Conservation (phyloP, 2,797 vertebrate species). For the Pseudochirops corinnae region DNA sequence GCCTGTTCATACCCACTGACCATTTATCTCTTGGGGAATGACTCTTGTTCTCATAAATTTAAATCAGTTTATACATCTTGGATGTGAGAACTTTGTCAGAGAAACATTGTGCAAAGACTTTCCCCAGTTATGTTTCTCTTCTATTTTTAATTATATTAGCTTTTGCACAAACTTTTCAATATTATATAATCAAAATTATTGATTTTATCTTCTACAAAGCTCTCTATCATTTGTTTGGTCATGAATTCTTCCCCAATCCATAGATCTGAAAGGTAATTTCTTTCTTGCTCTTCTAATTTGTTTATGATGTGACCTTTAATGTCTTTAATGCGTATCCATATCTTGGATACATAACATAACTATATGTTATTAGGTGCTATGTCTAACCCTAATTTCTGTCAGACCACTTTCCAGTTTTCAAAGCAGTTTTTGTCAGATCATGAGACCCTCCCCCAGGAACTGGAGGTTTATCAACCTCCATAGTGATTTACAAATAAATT, state of each 20-base stretch:
- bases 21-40: neutral
- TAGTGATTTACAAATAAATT: neutral
- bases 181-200: neutral
- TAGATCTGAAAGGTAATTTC: neutral
- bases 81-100: neutral
- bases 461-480: neutral
- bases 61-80: neutral
- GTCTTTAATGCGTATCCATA: too few species aligned
- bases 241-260: neutral
- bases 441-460: neutral
- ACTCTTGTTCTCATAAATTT: neutral
- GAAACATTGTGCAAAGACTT: neutral
- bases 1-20: neutral
- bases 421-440: neutral
- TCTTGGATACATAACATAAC: too few species aligned
- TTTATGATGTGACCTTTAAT: neutral
- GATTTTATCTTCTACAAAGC: neutral
- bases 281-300: neutral
- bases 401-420: neutral
- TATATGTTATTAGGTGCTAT: neutral
- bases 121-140: neutral
- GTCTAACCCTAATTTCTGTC: neutral
- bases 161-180: neutral
- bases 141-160: neutral
- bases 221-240: neutral